Percentiles rank a stretch among this genome's conserved stretches.
Evolutionary conservation across 2,888 invertebrate species (phyloP).

Genomic region (Heteromyza rotundicornis): DNA sequence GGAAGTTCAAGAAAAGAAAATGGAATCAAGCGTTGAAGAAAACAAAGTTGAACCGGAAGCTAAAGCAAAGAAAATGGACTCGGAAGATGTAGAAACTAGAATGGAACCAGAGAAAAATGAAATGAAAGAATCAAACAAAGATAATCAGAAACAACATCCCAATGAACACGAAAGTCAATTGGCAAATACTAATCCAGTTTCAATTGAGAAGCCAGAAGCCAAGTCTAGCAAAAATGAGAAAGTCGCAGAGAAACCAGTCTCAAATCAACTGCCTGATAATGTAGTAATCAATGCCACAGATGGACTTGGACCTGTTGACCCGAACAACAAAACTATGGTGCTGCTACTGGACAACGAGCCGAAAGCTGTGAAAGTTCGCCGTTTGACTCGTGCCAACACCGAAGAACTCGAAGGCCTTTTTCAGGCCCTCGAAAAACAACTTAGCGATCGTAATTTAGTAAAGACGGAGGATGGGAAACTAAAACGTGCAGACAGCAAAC

Average conservation of each 20-base stretch:
- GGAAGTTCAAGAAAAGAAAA: background rate
- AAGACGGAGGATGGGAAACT: constrained; percentile 42
- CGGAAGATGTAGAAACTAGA: too few relatives aligned
- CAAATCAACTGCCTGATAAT: constrained; percentile 11
- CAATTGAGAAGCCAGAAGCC: background rate
- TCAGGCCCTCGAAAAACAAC: constrained; percentile 54
- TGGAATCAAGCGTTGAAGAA: constrained; percentile 3
- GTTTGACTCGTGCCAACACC: constrained; percentile 54
- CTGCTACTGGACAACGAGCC: constrained; percentile 54
- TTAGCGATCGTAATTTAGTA: constrained; percentile 47
- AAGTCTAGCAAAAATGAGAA: background rate
- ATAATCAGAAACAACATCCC: background rate
- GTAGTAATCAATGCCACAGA: constrained; percentile 31
- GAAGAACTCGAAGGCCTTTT: constrained; percentile 54
- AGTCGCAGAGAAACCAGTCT: constrained; percentile 7
- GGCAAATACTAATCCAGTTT: background rate
- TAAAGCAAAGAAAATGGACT: too few relatives aligned
- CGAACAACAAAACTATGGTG: constrained; percentile 51
- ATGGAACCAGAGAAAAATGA: background rate
- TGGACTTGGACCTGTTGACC: constrained; percentile 35
- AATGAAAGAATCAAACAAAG: background rate
- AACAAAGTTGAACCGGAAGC: background rate
- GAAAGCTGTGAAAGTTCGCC: constrained; percentile 48
- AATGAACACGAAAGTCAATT: background rate
- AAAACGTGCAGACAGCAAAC: constrained; percentile 30